Evolutionary conservation across 2,113 vertebrate species (phyloP).

Genomic region (Bubo blakistoni): DNA sequence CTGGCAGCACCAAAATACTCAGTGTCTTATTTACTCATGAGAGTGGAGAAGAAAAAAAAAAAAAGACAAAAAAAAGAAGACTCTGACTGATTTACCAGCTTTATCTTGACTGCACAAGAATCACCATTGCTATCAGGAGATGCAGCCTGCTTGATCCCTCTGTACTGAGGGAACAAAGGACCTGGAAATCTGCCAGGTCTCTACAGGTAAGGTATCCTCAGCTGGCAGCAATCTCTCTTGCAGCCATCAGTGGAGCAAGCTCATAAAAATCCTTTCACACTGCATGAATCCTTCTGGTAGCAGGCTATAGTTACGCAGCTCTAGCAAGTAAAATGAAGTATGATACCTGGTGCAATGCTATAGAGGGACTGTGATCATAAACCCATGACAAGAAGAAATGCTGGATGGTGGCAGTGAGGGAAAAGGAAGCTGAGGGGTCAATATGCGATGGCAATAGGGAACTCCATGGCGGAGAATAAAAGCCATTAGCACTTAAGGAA

Average conservation of each 20-base stretch:
- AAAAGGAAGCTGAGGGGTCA: background rate
- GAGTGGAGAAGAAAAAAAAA: background rate
- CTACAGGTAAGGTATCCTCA: background rate
- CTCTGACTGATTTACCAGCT: background rate
- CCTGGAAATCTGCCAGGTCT: conserved; percentile 28
- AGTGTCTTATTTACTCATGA: background rate
- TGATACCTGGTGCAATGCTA: background rate
- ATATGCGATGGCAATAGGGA: background rate
- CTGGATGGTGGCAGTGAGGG: background rate
- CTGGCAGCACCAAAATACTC: background rate
- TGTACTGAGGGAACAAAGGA: background rate
- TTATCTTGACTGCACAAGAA: background rate
- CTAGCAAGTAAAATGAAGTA: background rate
- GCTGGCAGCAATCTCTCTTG: background rate
- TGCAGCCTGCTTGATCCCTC: background rate
- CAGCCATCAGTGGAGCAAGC: background rate
- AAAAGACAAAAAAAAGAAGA: no score
- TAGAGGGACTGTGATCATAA: background rate
- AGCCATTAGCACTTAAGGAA: background rate
- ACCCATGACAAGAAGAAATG: background rate
- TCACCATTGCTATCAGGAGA: background rate
- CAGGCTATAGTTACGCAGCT: background rate
- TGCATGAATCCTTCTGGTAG: background rate
- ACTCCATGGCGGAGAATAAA: background rate
- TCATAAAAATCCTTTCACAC: background rate